Evolutionary conservation across 37 sponge, comb jelly and placozoan genomes (phyloP).

Genomic region (Aphrocallistes beatrix): DNA sequence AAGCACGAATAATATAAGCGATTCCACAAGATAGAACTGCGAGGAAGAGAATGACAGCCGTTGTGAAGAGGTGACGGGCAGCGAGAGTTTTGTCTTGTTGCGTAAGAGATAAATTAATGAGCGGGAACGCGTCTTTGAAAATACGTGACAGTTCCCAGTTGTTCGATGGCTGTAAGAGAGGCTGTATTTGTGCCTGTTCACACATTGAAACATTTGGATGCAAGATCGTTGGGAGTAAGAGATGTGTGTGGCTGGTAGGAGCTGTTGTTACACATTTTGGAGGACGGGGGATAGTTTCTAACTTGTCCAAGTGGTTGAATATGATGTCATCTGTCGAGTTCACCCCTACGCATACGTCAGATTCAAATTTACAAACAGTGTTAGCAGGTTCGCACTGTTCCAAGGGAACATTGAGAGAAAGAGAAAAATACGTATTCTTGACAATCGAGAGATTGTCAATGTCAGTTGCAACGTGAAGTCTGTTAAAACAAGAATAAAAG

Average conservation of each 20-base stretch:
- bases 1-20: not conserved
- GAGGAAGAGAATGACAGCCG: not conserved
- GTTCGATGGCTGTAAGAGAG: not conserved
- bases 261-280: not conserved
- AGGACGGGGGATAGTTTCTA: not conserved
- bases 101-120: not conserved
- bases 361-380: not conserved
- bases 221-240: not conserved
- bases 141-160: constrained; percentile 4
- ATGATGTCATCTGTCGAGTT: not conserved
- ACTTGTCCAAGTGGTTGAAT: not conserved
- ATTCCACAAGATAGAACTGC: not conserved
- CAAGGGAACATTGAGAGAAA: not conserved
- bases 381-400: not conserved
- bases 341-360: not conserved
- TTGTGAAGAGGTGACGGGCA: not conserved
- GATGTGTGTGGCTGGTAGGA: not conserved
- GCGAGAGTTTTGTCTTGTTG: not conserved
- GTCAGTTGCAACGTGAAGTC: not conserved
- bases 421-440: not conserved
- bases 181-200: not conserved
- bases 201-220: not conserved
- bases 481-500: not conserved
- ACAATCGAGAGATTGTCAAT: not conserved
- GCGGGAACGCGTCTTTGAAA: constrained; percentile 1